Evolutionary conservation across 1,140 invertebrate species (phyloP), one percentile per base, ranked within the genome.

Genomic region (Micrasema minimum): DNA sequence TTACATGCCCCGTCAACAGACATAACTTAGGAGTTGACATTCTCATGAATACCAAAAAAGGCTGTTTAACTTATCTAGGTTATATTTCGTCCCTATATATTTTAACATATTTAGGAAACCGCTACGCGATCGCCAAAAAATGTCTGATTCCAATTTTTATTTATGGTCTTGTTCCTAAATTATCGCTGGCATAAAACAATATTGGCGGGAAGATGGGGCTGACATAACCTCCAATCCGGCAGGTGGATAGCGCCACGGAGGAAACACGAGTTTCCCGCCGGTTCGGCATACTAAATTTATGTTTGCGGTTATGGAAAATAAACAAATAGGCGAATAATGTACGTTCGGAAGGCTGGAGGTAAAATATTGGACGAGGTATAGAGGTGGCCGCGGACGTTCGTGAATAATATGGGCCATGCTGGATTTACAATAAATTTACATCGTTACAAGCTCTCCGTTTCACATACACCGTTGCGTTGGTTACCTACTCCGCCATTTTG

Each of bases 241-340:
- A 72, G 71, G 71, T 72, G 61, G 41, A 35, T 50, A 31, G 10
- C 23, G 61, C 6, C 41, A 38, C 64, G 46, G 46, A 51, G 46
- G 59, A 69, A 69, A 73, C 72, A 68, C 72, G 72, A 73, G 51
- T 73, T 72, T 69, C 69, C 69, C 69, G 64, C 46, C 48, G 51
- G 72, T 70, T 73, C 72, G 66, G 66, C 67, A 70, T 62, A 64
- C 66, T 59, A 73, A 73, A 73, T 73, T 73, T 73, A 73, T 73
- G 72, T 65, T 20, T 66, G 72, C 67, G 72, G 72, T 73, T 73
- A 73, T 73, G 72, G 67, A 69, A 73, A 73, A 73, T 73, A 73
- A 73, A 73, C 72, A 73, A 73, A 73, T 68, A 62, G 72, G 62
- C 67, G 72, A 69, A 73, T 73, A 69, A 73, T 73, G 72, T 73